phyloP scores from a whole-genome alignment of 2,113 vertebrate genomes.

The Seriola rivoliana region DNA sequence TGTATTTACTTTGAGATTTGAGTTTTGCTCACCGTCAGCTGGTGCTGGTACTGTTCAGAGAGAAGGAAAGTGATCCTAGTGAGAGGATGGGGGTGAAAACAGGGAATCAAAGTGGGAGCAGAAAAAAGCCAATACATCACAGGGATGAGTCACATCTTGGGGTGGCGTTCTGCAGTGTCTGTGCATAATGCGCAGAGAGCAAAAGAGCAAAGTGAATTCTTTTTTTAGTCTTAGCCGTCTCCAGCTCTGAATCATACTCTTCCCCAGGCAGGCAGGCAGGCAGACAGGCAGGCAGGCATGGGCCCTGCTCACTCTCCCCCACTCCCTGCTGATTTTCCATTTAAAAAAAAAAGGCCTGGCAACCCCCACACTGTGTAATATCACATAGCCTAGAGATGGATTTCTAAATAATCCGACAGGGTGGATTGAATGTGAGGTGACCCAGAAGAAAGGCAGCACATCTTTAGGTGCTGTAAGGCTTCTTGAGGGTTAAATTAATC shows the following conservation, averaged over 20 bases:
- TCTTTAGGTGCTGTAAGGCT: neutral
- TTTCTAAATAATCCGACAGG: constrained; percentile 28
- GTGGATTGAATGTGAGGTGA: neutral
- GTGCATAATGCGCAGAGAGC: constrained; percentile 71
- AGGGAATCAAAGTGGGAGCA: constrained; percentile 30
- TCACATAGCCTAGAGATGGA: constrained; percentile 15
- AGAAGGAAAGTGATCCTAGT: neutral
- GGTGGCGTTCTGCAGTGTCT: constrained; percentile 75
- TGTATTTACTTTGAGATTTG: constrained; percentile 11
- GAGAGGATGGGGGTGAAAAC: constrained; percentile 17
- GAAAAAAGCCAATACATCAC: constrained; percentile 50
- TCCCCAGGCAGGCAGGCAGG: constrained; percentile 23
- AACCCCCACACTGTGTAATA: neutral
- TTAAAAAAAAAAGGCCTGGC: constrained; percentile 43
- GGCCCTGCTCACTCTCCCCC: neutral
- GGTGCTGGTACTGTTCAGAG: neutral
- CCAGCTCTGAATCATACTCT: constrained; percentile 68
- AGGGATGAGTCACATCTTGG: constrained; percentile 83
- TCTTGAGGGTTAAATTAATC: constrained; percentile 21
- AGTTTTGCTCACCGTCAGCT: neutral
- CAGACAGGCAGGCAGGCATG: constrained; percentile 14
- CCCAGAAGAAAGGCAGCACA: neutral
- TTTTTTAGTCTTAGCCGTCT: constrained; percentile 67
- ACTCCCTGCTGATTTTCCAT: constrained; percentile 41
- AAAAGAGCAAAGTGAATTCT: constrained; percentile 49